A percentile compares a stretch with the other conserved stretches of the same genome.
phyloP scores from a whole-genome alignment of 2,113 vertebrate species.

The Globicephala melas region DNA sequence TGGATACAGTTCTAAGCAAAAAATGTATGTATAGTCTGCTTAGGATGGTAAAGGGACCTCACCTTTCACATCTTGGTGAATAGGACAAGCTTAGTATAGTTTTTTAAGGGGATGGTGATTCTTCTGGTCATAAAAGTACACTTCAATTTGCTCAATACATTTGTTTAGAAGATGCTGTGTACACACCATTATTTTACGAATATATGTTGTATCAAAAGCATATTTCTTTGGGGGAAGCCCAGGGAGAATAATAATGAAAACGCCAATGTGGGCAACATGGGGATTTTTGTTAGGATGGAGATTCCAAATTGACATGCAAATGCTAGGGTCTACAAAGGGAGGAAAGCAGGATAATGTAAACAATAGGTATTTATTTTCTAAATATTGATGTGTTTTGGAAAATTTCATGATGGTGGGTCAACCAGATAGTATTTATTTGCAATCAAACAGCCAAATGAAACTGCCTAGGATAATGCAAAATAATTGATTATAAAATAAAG shows the following conservation, averaged over 20 bases:
- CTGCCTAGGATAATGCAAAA: background rate
- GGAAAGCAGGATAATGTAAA: background rate
- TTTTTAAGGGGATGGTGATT: background rate
- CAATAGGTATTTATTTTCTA: background rate
- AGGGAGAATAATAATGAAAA: background rate
- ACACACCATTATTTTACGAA: background rate
- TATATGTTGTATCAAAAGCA: background rate
- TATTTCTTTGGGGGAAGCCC: background rate
- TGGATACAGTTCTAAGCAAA: background rate
- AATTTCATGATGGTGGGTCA: background rate
- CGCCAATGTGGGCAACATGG: background rate
- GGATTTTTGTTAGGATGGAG: background rate
- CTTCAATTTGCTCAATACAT: background rate
- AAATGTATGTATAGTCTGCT: background rate
- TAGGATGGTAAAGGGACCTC: background rate
- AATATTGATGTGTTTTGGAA: background rate
- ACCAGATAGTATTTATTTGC: constrained; percentile 10
- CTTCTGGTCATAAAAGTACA: background rate
- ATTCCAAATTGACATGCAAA: background rate
- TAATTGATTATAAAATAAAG: background rate
- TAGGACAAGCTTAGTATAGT: background rate
- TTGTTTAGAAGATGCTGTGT: background rate
- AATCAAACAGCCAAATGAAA: background rate
- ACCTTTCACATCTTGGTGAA: background rate
- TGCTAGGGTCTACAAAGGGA: background rate